Conservation (phyloP, 2,113 vertebrate species). For the Boleophthalmus pectinirostris region DNA sequence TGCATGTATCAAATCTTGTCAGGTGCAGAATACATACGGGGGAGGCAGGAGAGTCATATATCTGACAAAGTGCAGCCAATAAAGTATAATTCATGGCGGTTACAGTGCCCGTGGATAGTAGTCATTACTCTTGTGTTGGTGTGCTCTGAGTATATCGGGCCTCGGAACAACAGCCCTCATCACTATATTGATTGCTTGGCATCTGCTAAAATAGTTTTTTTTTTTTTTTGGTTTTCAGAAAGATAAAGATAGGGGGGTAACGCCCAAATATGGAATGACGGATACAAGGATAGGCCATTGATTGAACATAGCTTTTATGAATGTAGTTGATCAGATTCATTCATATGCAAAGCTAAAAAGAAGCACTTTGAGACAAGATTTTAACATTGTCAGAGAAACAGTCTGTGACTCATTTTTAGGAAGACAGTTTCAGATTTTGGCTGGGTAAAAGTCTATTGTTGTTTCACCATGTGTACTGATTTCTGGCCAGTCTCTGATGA, state of each 20-base stretch:
- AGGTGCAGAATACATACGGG: conserved; percentile 55
- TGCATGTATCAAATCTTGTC: conserved; percentile 66
- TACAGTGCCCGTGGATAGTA: conserved; percentile 66
- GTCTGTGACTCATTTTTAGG: too few relatives aligned
- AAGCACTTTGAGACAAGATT: too few relatives aligned
- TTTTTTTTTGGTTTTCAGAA: conserved; percentile 17
- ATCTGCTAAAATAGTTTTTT: conserved; percentile 47
- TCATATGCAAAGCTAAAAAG: too few relatives aligned
- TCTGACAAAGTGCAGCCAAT: conserved; percentile 71
- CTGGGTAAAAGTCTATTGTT: too few relatives aligned
- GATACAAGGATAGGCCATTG: conserved; percentile 15
- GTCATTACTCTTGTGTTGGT: conserved; percentile 72
- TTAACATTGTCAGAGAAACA: too few relatives aligned
- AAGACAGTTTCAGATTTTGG: too few relatives aligned
- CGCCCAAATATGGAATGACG: conserved; percentile 2
- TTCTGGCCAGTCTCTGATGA: too few relatives aligned
- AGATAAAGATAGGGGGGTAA: conserved; percentile 18
- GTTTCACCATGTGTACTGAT: too few relatives aligned
- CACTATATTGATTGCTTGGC: conserved; percentile 70
- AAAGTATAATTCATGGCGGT: conserved; percentile 74
- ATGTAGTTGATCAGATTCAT: too few relatives aligned
- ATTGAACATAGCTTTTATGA: not conserved
- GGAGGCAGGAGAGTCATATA: conserved; percentile 68
- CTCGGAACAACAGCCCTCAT: conserved; percentile 73
- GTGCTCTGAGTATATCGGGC: conserved; percentile 59